Evolutionary conservation across 2,797 vertebrate genomes (phyloP), one percentile per base, ranked within the genome.

Genomic region (Rhinogobio ventralis): DNA sequence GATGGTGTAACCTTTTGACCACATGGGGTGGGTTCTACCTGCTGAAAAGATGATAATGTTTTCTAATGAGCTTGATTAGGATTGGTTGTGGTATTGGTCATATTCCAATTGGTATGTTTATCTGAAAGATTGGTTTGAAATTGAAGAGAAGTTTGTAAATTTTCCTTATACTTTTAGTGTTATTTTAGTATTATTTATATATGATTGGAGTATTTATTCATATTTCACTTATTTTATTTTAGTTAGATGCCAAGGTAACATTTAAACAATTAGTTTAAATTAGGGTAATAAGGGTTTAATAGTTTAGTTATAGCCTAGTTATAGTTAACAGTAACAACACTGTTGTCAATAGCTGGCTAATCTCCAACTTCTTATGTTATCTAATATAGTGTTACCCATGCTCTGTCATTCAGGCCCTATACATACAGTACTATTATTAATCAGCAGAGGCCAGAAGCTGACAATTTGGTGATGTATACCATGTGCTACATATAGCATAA

Each of bases 1-100:
- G 7, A 60, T 60, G n/a, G 53, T 20, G n/a, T 60, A 45, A 77
- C 53, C 53, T 76, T 76, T 75, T 60, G 33, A 76, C 51, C 36
- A 60, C 33, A 60, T 19, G 74, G 14, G 14, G 20, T 60, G 23
- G n/a, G 33, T 1, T 60, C 33, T 77, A 7, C 33, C 53, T 60
- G 74, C 23, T 42, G 8, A 42, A 36, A 39, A 76, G 46, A 74
- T 33, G 46, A 10, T 74, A 7, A 55, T 36, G 28, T 74, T 30
- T n/a, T 68, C 20, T 42, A 68, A 20, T n/a, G 5, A 7, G 46
- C 4, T 5, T 51, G 25, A 69, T 7, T 69, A 20, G 25, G 15
- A 73, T 30, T 73, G 71, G 1, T 49, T 30, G 15, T 19, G n/a
- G 45, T 23, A 71, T 45, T 46, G 42, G 19, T 15, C n/a, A 28